Percentiles rank a stretch among this genome's conserved stretches.
Evolutionary conservation across 2,113 vertebrate genomes (phyloP).

Genomic region (Holacanthus passer): DNA sequence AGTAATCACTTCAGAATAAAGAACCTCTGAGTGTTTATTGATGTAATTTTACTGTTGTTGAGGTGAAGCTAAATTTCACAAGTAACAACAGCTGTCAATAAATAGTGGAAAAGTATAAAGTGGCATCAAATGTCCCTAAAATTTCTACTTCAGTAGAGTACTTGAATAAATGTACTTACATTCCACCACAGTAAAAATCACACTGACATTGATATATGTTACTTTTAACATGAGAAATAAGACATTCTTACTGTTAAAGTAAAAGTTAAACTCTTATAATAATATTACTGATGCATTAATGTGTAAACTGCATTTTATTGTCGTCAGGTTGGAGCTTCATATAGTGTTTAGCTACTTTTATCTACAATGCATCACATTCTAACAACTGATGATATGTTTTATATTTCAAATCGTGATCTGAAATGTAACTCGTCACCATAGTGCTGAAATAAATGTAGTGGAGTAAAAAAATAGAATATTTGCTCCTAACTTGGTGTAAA

Average conservation of each 20-base stretch:
- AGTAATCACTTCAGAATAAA: neutral
- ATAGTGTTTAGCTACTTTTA: neutral
- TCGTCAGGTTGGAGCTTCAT: neutral
- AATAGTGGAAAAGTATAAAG: neutral
- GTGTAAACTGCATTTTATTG: neutral
- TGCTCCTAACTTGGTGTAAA: neutral
- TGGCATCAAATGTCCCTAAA: neutral
- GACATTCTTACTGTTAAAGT: neutral
- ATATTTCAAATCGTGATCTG: too few species aligned
- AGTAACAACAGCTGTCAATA: too few species aligned
- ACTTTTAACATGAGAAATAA: neutral
- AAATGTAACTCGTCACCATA: neutral
- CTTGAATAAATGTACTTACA: neutral
- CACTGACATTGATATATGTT: neutral
- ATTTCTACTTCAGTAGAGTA: neutral
- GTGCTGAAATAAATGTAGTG: neutral
- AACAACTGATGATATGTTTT: neutral
- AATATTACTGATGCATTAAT: slow-evolving; percentile 1
- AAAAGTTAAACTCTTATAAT: neutral
- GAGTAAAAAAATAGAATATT: neutral
- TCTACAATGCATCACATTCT: neutral
- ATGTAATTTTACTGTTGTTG: neutral
- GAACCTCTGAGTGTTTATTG: neutral
- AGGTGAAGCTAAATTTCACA: neutral
- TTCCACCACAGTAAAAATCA: neutral